Evolutionary conservation across 2,888 invertebrate genomes (phyloP).

Genomic region (Perdita meconis): DNA sequence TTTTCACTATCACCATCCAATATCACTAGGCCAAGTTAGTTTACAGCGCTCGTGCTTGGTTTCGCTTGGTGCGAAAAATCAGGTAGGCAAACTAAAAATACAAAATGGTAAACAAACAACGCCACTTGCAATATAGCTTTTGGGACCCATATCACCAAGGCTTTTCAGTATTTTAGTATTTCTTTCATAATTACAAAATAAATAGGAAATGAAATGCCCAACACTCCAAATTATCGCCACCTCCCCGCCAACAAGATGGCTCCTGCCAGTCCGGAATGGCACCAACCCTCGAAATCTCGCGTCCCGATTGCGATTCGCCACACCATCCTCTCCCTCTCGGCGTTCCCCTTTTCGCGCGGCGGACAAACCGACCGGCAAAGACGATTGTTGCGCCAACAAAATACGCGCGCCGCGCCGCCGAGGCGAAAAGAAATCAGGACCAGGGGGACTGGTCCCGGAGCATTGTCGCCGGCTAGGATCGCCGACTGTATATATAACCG

Average conservation of each 20-base stretch:
- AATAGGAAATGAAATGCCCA: slow-evolving; percentile 39
- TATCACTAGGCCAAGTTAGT: too few species aligned
- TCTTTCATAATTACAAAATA: too few species aligned
- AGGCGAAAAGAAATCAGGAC: slow-evolving; percentile 58
- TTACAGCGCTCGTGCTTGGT: too few species aligned
- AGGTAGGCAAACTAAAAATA: too few species aligned
- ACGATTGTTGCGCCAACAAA: slow-evolving; percentile 73
- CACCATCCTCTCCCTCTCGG: slow-evolving; percentile 41
- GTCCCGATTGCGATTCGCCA: slow-evolving; percentile 70
- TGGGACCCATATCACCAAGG: too few species aligned
- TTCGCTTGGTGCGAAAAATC: too few species aligned
- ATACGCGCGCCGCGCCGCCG: slow-evolving; percentile 55
- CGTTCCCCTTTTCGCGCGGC: slow-evolving; percentile 15
- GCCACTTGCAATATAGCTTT: too few species aligned
- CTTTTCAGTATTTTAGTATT: too few species aligned
- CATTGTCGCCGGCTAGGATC: slow-evolving; percentile 55
- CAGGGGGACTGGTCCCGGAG: slow-evolving; percentile 22
- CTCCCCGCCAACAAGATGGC: slow-evolving; percentile 1
- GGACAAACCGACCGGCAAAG: slow-evolving; percentile 40
- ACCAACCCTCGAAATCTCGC: slow-evolving; percentile 48
- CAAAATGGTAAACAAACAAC: too few species aligned
- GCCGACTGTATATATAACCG: slow-evolving; percentile 63
- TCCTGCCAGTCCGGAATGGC: background rate
- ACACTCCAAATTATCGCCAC: slow-evolving; percentile 43
- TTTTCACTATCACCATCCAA: too few species aligned